Conservation (phyloP, 1,140 invertebrate species). For the Caenorhabditis remanei region DNA sequence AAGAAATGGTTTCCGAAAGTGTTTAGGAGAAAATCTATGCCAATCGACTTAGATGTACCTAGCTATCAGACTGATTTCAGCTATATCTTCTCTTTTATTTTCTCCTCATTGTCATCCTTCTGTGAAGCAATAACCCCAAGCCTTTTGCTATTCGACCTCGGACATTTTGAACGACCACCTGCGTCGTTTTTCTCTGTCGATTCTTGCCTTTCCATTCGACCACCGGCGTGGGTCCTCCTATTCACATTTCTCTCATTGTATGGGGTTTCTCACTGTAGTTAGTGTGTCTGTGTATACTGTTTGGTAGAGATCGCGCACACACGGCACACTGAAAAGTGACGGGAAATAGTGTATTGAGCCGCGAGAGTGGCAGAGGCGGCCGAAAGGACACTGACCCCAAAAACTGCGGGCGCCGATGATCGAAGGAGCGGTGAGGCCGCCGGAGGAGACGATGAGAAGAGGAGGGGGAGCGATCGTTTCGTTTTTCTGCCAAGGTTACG, state of each 20-base stretch:
- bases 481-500: constrained; percentile 40
- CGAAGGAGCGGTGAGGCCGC: not conserved
- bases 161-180: not conserved
- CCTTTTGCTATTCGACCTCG: not conserved
- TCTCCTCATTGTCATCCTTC: not conserved
- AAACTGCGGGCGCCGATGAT: not conserved
- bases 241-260: not conserved
- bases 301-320: not conserved
- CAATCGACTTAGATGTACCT: no score
- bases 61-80: no score
- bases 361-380: not conserved
- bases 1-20: no score
- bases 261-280: not conserved
- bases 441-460: not conserved
- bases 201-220: not conserved
- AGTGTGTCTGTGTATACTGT: not conserved
- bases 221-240: not conserved
- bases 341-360: constrained; percentile 3
- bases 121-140: not conserved
- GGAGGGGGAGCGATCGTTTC: not conserved
- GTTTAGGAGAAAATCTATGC: no score
- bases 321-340: no score
- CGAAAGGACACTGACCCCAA: constrained; percentile 41
- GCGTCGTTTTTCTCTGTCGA: not conserved
- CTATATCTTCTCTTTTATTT: not conserved